Percentiles rank a stretch among this genome's conserved stretches.
Conservation (phyloP, 2,888 invertebrate genomes). For the Hydropsyche betteni region DNA sequence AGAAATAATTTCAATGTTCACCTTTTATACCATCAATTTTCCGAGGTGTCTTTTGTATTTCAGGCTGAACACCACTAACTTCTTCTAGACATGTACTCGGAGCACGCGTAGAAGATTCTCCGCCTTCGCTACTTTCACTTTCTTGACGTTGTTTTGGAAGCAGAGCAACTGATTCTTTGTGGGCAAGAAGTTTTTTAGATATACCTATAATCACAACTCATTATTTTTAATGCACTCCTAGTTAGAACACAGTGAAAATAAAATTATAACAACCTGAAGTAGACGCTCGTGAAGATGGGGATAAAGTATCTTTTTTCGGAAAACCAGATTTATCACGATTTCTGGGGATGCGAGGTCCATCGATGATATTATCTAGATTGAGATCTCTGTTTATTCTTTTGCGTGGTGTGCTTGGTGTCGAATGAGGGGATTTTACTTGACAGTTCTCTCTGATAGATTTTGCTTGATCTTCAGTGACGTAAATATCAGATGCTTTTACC, state of each 20-base stretch:
- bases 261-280: conserved; percentile 56
- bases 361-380: conserved; percentile 63
- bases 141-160: conserved; percentile 58
- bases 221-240: not conserved
- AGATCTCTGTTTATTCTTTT: conserved; percentile 60
- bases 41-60: conserved; percentile 64
- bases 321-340: conserved; percentile 59
- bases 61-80: conserved; percentile 65
- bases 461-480: conserved; percentile 68
- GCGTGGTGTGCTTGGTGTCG: conserved; percentile 60
- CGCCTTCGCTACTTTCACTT: conserved; percentile 64
- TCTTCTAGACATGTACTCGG: conserved; percentile 58
- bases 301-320: conserved; percentile 59
- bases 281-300: conserved; percentile 64
- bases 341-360: conserved; percentile 64
- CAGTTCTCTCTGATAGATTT: conserved; percentile 61
- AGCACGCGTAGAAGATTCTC: conserved; percentile 54
- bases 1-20: not conserved
- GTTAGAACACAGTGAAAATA: not conserved
- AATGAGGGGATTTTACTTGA: conserved; percentile 55
- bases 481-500: conserved; percentile 66
- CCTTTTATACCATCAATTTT: conserved; percentile 66
- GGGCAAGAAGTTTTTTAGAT: conserved; percentile 45
- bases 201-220: conserved; percentile 54
- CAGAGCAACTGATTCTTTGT: conserved; percentile 38